Base-by-base conservation (phyloP, 1,140 invertebrate species). In the Papilio polyxenes region DNA sequence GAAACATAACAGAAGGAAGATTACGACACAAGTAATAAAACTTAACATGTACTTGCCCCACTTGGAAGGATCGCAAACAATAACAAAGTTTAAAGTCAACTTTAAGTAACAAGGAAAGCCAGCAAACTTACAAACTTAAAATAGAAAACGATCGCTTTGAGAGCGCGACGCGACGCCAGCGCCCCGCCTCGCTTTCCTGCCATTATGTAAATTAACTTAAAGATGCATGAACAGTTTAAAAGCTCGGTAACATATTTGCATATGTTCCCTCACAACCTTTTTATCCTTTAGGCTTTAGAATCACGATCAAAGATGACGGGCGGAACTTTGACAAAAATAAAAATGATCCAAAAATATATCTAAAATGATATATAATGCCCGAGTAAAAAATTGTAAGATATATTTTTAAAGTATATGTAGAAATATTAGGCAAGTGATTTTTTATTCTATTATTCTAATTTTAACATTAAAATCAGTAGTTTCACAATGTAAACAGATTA, bases 141-240 rank as follows among this genome's bases (percentile, higher is more conserved):
- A 76, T 76, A 76, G 75, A 76, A 76, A 76, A 76, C 75, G 75
- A 76, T 76, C 75, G 75, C 75, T 76, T 76, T 76, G 75, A 76
- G 75, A 76, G 75, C 48, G 74, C 74, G 20, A 15, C 75, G 56
- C 56, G 56, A 59, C 56, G 56, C 56, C 56, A 59, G 56, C 56
- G 44, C 75, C 75, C n/a, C 75, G 10, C 75, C 10, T 1, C 44
- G 75, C 5, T 51, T 53, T 75, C 75, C 44, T 23, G 13, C n/a
- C 48, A 77, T 77, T 77, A 77, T 77, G 75, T 77, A 77, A 77
- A 77, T 77, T 49, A 31, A 77, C 44, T 53, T 49, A 77, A 77
- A 77, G 48, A 77, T 75, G 74, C 74, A 75, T 49, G 74, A 49
- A 75, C 48, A 75, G 40, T 75, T 75, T 75, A 75, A 49, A 48